Percentiles rank a stretch among this genome's conserved stretches.
Evolutionary conservation across 1,140 invertebrate genomes (phyloP).

Genomic region (Drosophila varians): DNA sequence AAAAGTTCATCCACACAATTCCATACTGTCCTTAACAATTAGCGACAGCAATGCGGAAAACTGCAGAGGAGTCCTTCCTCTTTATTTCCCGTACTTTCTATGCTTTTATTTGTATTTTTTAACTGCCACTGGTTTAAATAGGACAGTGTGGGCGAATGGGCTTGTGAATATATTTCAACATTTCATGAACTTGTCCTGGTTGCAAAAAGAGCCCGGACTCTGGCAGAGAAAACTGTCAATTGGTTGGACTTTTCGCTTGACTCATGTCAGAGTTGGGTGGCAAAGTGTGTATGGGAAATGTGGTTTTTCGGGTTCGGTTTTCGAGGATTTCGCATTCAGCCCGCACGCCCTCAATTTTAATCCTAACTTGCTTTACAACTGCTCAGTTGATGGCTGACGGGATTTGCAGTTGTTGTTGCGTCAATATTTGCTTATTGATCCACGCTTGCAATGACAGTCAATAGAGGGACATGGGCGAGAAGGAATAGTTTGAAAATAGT

Average conservation of each 20-base stretch:
- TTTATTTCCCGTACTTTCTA: not conserved
- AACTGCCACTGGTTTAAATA: constrained; percentile 12
- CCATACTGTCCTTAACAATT: constrained; percentile 27
- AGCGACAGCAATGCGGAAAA: constrained; percentile 44
- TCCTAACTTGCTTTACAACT: constrained; percentile 31
- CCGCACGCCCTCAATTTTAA: not conserved
- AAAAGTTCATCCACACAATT: not conserved
- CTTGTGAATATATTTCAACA: constrained; percentile 47
- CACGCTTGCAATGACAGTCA: constrained; percentile 48
- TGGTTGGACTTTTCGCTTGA: constrained; percentile 30
- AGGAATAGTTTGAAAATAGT: not conserved
- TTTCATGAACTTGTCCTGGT: constrained; percentile 58
- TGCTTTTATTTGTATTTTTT: not conserved
- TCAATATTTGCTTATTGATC: constrained; percentile 70
- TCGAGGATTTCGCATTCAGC: constrained; percentile 7
- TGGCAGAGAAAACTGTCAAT: constrained; percentile 25
- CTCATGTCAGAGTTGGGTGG: constrained; percentile 26
- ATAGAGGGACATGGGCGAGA: not conserved
- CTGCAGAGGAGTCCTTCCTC: constrained; percentile 11
- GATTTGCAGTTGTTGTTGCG: constrained; percentile 28
- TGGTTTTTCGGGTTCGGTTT: constrained; percentile 23
- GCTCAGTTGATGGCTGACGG: constrained; percentile 31
- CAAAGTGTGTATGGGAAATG: not conserved
- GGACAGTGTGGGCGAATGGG: constrained; percentile 7
- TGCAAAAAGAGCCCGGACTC: constrained; percentile 18